These are phyloP conservation scores for Drosophila yakuba DNA, from an alignment of 1,140 invertebrate genomes.

Conservation along the genomic window DNA sequence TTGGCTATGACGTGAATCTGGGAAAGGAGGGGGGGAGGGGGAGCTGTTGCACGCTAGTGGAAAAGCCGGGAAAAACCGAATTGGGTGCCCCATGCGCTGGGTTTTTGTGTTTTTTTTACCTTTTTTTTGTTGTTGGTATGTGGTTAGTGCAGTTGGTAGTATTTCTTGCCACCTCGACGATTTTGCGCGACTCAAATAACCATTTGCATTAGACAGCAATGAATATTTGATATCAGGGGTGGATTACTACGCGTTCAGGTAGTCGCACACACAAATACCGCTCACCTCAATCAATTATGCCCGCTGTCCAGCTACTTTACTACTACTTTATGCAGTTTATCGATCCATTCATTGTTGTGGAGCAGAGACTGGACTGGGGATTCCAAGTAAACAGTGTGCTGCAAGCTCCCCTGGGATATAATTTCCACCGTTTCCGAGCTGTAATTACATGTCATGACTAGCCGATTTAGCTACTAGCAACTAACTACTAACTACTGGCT, in stretches of 20 bases:
- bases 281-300: slow-evolving; percentile 20
- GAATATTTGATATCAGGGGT: slow-evolving; percentile 27
- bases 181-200: slow-evolving; percentile 24
- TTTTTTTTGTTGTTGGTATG: slow-evolving; percentile 2
- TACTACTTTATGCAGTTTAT: slow-evolving; percentile 37
- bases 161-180: slow-evolving; percentile 5
- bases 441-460: slow-evolving; percentile 16
- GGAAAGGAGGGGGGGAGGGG: background rate
- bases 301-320: slow-evolving; percentile 2
- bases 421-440: slow-evolving; percentile 3
- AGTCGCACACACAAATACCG: background rate
- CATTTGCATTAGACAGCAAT: slow-evolving; percentile 29
- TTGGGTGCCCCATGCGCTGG: slow-evolving; percentile 11
- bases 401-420: background rate
- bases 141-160: slow-evolving; percentile 18
- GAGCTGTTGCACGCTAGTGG: slow-evolving; percentile 32
- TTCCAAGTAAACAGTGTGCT: background rate
- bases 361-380: background rate
- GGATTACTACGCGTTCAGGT: slow-evolving; percentile 5
- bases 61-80: slow-evolving; percentile 24
- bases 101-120: background rate
- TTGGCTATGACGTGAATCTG: background rate
- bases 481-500: too few species aligned
- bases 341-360: slow-evolving; percentile 9
- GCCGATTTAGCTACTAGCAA: background rate